These are phyloP conservation scores for Ectemnius continuus DNA, from an alignment of 2,888 invertebrate genomes.

Conservation along the genomic window DNA sequence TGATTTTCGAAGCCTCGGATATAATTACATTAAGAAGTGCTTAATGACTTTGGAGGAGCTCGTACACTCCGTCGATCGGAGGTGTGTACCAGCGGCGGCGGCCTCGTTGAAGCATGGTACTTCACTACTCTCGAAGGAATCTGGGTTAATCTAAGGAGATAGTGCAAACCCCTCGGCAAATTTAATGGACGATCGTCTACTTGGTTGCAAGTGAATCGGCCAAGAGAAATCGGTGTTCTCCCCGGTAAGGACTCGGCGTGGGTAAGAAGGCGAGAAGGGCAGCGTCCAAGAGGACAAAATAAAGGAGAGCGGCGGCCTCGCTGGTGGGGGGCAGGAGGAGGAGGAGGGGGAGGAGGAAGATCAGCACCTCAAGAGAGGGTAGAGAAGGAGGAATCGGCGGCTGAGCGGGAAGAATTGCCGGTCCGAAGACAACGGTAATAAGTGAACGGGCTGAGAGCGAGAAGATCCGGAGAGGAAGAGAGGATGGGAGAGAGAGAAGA, in stretches of 20 bases:
- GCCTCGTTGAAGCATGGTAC: too few relatives aligned
- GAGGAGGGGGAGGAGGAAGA: slow-evolving; percentile 21
- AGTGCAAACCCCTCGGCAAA: too few relatives aligned
- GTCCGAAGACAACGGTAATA: slow-evolving; percentile 64
- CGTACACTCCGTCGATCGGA: too few relatives aligned
- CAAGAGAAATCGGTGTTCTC: too few relatives aligned
- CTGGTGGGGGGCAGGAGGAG: slow-evolving; percentile 17
- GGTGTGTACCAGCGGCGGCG: too few relatives aligned
- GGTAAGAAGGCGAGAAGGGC: slow-evolving; percentile 4
- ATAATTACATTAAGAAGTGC: too few relatives aligned
- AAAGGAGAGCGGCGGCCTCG: slow-evolving; percentile 9
- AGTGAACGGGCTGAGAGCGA: slow-evolving; percentile 57
- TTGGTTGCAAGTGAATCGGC: too few relatives aligned
- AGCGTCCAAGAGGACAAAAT: slow-evolving; percentile 24
- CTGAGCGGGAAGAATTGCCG: slow-evolving; percentile 4
- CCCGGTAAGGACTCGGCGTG: neutral
- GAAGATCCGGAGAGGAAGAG: slow-evolving; percentile 34
- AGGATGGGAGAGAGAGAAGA: slow-evolving; percentile 42
- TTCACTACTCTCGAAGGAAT: too few relatives aligned
- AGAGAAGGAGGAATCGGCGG: slow-evolving; percentile 30
- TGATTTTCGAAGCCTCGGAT: too few relatives aligned
- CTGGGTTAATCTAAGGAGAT: too few relatives aligned
- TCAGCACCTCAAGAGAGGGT: slow-evolving; percentile 20
- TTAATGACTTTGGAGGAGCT: too few relatives aligned
- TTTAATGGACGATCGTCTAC: too few relatives aligned